phyloP scores from a whole-genome alignment of 2,113 vertebrate species.

The Taurulus bubalis region DNA sequence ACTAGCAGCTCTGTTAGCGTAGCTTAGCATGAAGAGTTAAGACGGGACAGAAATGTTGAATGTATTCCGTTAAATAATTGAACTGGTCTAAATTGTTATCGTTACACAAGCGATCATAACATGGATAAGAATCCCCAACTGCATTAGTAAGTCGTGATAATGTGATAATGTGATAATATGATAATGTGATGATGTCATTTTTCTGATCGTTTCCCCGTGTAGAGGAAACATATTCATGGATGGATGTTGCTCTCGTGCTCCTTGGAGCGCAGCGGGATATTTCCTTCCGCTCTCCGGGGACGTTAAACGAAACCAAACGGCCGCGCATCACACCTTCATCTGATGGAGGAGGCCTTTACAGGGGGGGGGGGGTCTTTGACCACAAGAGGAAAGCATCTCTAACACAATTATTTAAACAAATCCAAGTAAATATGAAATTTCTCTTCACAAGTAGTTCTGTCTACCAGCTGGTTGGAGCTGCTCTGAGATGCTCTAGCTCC shows the following conservation, averaged over 20 bases:
- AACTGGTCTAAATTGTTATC: neutral
- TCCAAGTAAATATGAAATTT: neutral
- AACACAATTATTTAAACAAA: neutral
- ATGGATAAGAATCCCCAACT: neutral
- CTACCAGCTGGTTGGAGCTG: constrained; percentile 27
- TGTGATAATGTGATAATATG: no score
- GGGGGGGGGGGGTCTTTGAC: neutral
- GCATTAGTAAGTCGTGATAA: neutral
- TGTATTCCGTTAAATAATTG: neutral
- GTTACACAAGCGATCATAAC: neutral
- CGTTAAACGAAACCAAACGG: constrained; percentile 35
- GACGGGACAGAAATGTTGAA: neutral
- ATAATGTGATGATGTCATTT: no score
- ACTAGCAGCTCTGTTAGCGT: neutral
- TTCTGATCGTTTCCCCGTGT: neutral
- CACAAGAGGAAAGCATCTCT: neutral
- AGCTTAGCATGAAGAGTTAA: neutral
- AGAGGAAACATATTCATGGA: neutral
- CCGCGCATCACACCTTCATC: constrained; percentile 21
- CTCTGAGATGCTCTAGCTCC: constrained; percentile 32
- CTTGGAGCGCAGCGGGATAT: neutral
- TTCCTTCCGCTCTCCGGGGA: constrained; percentile 26
- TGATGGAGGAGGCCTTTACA: neutral
- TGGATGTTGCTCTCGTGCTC: constrained; percentile 1
- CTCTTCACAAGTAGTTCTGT: neutral